Percentiles rank a stretch among this genome's conserved stretches.
Evolutionary conservation across 2,888 invertebrate genomes (phyloP).

Genomic region (Phengaris alcon): DNA sequence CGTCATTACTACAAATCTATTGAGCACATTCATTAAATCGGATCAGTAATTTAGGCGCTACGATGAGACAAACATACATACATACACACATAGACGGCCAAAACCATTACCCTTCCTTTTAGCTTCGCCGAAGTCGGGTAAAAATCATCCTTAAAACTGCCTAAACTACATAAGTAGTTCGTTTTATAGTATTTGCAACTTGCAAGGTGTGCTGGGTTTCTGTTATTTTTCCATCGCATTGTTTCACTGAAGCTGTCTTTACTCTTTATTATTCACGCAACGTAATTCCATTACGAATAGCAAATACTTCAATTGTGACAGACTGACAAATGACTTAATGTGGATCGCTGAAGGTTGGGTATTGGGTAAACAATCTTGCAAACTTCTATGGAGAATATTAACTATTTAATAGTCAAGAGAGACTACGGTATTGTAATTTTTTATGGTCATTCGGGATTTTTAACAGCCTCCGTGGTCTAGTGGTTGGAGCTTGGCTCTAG

Average conservation of each 20-base stretch:
- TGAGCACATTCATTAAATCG: no score
- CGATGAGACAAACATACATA: no score
- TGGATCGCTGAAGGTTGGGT: neutral
- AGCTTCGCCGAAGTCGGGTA: no score
- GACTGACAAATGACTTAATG: conserved; percentile 18
- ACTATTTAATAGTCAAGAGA: neutral
- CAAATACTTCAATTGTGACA: neutral
- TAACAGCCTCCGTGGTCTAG: no score
- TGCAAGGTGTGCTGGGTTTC: neutral
- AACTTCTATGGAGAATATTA: neutral
- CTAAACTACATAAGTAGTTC: neutral
- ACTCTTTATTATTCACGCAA: conserved; percentile 1
- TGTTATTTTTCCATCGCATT: conserved; percentile 8
- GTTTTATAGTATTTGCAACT: neutral
- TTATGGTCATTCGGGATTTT: no score
- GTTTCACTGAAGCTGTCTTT: neutral
- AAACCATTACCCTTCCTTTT: no score
- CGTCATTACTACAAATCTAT: no score
- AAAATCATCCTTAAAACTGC: neutral
- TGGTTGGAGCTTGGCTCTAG: no score
- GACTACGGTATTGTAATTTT: neutral
- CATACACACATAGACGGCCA: no score
- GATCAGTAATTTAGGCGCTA: no score
- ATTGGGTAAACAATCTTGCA: neutral
- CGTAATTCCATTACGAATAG: conserved; percentile 3